Conservation (phyloP, 1,140 invertebrate genomes). For the Coenobita brevimanus region DNA sequence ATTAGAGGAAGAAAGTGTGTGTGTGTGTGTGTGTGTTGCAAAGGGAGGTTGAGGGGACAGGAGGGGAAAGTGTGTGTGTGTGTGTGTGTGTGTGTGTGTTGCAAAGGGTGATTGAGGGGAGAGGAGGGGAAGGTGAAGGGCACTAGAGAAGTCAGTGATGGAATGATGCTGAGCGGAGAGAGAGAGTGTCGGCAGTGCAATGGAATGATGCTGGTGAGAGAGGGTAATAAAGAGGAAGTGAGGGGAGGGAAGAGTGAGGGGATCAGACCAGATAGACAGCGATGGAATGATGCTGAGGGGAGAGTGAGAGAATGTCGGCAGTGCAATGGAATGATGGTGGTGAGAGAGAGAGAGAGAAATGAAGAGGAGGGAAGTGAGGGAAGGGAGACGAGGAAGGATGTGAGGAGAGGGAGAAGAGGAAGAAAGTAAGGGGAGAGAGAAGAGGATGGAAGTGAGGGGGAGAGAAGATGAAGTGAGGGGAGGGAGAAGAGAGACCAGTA, state of each 20-base stretch:
- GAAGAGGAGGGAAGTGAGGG: neutral
- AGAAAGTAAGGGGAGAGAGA: neutral
- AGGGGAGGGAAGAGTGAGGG: neutral
- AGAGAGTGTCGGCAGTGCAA: neutral
- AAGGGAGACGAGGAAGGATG: neutral
- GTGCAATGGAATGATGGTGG: neutral
- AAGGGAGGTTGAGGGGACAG: no score
- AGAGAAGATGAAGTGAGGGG: no score
- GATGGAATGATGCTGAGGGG: neutral
- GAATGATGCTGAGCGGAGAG: neutral
- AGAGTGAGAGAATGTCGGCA: neutral
- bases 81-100: neutral
- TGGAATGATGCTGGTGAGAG: neutral
- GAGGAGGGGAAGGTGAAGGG: neutral
- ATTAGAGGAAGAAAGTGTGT: neutral
- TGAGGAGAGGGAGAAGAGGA: neutral
- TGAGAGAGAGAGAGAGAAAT: slow-evolving; percentile 1
- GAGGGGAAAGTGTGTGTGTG: slow-evolving; percentile 10
- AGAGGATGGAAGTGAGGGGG: neutral
- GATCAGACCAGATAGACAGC: neutral
- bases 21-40: neutral
- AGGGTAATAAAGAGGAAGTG: neutral
- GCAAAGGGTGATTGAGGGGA: neutral
- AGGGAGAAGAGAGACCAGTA: no score
- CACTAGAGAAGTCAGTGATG: neutral